These are phyloP conservation scores for Eumerus sabulonum DNA, from an alignment of 2,888 invertebrate genomes.

Conservation along the genomic window DNA sequence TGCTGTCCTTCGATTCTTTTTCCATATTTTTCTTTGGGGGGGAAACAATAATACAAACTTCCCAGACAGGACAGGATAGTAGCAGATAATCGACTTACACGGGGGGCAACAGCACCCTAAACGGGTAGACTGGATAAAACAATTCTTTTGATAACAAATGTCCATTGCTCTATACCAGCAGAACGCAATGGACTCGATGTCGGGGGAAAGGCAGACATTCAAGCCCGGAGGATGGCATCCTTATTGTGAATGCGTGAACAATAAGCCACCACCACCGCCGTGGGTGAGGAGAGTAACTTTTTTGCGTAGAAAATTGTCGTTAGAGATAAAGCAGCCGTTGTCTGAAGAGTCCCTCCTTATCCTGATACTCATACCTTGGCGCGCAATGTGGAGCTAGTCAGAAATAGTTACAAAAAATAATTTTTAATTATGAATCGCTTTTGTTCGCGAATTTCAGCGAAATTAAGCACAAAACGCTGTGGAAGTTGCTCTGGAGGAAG, in stretches of 20 bases:
- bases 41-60: constrained; percentile 61
- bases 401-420: constrained; percentile 63
- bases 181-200: background rate
- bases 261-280: constrained; percentile 57
- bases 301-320: constrained; percentile 47
- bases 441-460: constrained; percentile 29
- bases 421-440: constrained; percentile 66
- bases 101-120: constrained; percentile 1
- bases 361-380: too few species aligned
- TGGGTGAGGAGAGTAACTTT: constrained; percentile 33
- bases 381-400: constrained; percentile 13
- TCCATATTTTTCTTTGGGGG: constrained; percentile 6
- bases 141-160: constrained; percentile 64
- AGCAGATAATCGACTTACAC: constrained; percentile 61
- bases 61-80: constrained; percentile 60
- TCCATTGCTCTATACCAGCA: constrained; percentile 36
- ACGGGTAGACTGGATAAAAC: constrained; percentile 55
- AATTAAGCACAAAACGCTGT: constrained; percentile 27
- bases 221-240: constrained; percentile 3
- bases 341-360: constrained; percentile 32
- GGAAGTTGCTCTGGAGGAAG: too few species aligned
- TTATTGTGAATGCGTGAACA: constrained; percentile 46
- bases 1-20: background rate
- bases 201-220: constrained; percentile 16
- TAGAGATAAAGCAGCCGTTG: constrained; percentile 33